Conservation (phyloP, 53 echinoderm and acorn worm species). For the Actinopyga echinites region DNA sequence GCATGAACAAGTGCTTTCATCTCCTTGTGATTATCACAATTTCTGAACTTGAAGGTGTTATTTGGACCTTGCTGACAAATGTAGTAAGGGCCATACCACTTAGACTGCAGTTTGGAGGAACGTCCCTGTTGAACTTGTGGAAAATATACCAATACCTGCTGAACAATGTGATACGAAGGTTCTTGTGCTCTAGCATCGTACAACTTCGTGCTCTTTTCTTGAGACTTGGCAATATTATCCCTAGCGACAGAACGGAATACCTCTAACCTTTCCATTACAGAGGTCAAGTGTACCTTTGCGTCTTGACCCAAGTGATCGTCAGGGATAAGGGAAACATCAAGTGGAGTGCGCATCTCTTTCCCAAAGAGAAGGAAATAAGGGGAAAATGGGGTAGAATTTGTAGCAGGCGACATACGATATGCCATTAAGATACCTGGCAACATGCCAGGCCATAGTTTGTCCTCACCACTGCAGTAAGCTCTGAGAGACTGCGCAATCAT, state of each 20-base stretch:
- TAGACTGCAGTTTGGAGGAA: neutral
- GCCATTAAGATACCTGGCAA: neutral
- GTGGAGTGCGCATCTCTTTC: constrained; percentile 31
- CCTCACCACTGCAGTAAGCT: neutral
- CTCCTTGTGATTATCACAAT: neutral
- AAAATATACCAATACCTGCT: constrained; percentile 27
- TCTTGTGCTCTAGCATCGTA: constrained; percentile 36
- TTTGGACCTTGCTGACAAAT: neutral
- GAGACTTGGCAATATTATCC: constrained; percentile 13
- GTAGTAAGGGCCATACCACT: too few relatives aligned
- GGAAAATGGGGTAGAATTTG: constrained; percentile 19
- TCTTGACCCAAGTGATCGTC: neutral
- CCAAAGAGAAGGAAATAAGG: constrained; percentile 50
- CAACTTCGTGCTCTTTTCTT: constrained; percentile 25
- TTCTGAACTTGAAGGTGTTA: constrained; percentile 16
- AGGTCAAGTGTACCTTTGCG: neutral
- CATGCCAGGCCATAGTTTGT: neutral
- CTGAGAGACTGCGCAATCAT: neutral
- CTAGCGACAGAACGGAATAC: neutral
- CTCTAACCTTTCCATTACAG: constrained; percentile 33
- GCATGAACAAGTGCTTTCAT: neutral
- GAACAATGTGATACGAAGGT: constrained; percentile 12
- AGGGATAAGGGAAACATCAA: constrained; percentile 29
- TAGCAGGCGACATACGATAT: neutral
- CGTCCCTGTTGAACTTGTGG: neutral